Evolutionary conservation across 2,888 invertebrate genomes (phyloP).

Genomic region (Scaptomyza reducta): DNA sequence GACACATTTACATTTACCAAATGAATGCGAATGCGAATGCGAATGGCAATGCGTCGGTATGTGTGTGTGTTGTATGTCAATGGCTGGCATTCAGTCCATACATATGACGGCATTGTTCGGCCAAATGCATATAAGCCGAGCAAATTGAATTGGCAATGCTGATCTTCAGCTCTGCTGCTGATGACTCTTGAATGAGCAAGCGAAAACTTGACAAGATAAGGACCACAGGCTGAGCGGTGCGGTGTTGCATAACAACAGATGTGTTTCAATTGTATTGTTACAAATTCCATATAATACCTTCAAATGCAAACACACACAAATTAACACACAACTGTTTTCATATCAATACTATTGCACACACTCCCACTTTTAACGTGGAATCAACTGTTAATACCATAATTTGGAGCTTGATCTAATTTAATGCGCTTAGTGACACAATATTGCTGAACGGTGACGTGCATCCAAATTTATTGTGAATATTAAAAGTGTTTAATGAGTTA

Average conservation of each 20-base stretch:
- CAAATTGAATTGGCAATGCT: constrained; percentile 62
- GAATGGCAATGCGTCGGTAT: constrained; percentile 21
- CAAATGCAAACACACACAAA: constrained; percentile 36
- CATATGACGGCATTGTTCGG: constrained; percentile 49
- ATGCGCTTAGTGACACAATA: background rate
- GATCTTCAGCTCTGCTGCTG: constrained; percentile 23
- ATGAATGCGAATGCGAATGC: constrained; percentile 35
- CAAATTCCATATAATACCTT: constrained; percentile 33
- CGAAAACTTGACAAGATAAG: constrained; percentile 34
- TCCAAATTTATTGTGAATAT: too few species aligned
- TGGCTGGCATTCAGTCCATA: constrained; percentile 38
- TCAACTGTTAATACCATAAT: background rate
- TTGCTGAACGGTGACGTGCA: background rate
- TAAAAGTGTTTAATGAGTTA: background rate
- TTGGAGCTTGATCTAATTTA: background rate
- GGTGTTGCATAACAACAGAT: constrained; percentile 17
- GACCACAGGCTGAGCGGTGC: constrained; percentile 1
- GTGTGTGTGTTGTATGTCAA: constrained; percentile 34
- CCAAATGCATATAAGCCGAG: constrained; percentile 57
- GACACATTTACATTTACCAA: constrained; percentile 67
- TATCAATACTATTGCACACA: constrained; percentile 9
- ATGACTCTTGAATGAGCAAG: constrained; percentile 45
- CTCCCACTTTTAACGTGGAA: background rate
- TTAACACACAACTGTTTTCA: constrained; percentile 41
- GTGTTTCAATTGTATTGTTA: constrained; percentile 34